Base-by-base conservation (phyloP, 2,797 vertebrate genomes). In the Bovichtus diacanthus region DNA sequence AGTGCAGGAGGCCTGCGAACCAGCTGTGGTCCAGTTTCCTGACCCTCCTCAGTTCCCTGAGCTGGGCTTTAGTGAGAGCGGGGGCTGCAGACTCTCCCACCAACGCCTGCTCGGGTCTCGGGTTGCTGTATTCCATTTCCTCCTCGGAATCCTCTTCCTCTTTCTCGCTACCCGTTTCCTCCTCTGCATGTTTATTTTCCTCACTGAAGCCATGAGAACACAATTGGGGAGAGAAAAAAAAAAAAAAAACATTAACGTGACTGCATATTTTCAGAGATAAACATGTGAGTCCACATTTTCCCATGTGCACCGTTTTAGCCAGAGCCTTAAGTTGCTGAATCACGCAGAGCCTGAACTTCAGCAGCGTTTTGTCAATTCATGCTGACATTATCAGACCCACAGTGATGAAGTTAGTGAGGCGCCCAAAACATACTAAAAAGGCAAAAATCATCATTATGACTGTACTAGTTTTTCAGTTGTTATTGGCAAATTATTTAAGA, bases 1-100 rank as follows among this genome's bases (percentile, higher is more conserved):
- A 82, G 78, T 90, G 77, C 71, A 90, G 59, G 6, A 92, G 67
- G n/a, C 49, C 66, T n/a, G 68, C 25, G 15, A 97, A 49, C 98
- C 98, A 99, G 88, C 96, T 96, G 71, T 95, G 96, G 93, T 99
- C 97, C 1, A 89, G 85, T 90, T 95, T 98, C 81, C 94, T 95
- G 80, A 98, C 81, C 80, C 91, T 95, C 66, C 92, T 95, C 85
- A 99, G 93, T 78, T 98, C 96, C 75, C 88, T 96, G 54, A 93
- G 88, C 83, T 97, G 92, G 12, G 91, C 88, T 92, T 95, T 98
- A 1, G 95, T 95, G 7, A 97, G 90, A 8, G 60, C 2, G 0
- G 89, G 94, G 6, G 62, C 69, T 0, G 75, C 43, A 0, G 29
- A 3, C 19, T 94, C 94, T 25, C 58, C 3, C 36, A 34, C 38